A percentile compares a stretch with the other conserved stretches of the same genome.
Evolutionary conservation across 2,113 vertebrate species (phyloP).

Genomic region (Gymnorhina tibicen): DNA sequence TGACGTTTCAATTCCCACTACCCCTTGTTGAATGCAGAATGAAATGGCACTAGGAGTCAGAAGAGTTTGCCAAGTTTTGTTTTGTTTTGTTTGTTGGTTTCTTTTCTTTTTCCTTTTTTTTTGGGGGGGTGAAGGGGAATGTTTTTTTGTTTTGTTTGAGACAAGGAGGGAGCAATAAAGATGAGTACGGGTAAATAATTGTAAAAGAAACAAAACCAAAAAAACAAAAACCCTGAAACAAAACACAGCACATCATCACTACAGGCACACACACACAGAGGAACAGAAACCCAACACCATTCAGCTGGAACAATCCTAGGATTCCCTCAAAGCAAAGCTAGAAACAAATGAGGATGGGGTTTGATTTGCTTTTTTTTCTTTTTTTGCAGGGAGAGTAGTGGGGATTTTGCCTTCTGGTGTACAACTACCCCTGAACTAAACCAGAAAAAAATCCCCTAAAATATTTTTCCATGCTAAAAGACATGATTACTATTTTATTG

Average conservation of each 20-base stretch:
- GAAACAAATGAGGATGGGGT: neutral
- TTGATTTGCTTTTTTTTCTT: neutral
- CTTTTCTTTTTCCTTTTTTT: neutral
- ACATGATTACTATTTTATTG: conserved; percentile 52
- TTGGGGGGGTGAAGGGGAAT: no score
- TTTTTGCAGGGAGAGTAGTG: neutral
- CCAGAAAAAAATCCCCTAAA: neutral
- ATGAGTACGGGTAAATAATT: neutral
- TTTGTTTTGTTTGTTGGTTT: neutral
- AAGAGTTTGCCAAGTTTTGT: conserved; percentile 43
- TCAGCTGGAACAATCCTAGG: conserved; percentile 23
- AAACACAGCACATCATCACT: neutral
- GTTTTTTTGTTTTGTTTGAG: neutral
- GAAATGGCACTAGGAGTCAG: conserved; percentile 45
- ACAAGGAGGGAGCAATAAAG: neutral
- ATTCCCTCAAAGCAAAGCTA: conserved; percentile 44
- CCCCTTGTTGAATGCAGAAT: conserved; percentile 51
- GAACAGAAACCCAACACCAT: neutral
- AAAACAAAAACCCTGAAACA: neutral
- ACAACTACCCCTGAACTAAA: neutral
- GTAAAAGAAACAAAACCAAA: neutral
- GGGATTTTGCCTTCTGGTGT: neutral
- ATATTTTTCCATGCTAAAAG: conserved; percentile 35
- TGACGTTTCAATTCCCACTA: conserved; percentile 45
- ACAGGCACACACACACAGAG: neutral